Evolutionary conservation across 2,888 invertebrate species (phyloP), one percentile per base, ranked within the genome.

Genomic region (Drosophila limbata): DNA sequence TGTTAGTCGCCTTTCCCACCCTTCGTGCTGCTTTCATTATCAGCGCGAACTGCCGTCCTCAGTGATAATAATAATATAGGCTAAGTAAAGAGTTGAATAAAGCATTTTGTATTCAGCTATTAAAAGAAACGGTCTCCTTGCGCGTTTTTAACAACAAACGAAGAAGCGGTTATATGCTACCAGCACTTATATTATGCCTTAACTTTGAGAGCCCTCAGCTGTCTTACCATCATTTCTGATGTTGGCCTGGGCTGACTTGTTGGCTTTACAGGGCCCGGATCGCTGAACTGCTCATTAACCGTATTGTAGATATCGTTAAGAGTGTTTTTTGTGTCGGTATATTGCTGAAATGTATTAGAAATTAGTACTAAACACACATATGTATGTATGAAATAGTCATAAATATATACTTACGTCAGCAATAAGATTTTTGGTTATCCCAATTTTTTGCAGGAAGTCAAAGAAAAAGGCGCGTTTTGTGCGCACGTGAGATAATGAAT

Each of bases 381-480:
- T 25, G 19, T 19, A 19, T 19, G 25, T 25, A 5, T 10, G 4
- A 13, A 13, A 2, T 8, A 11, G 19, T 25, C 5, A 31, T n/a
- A 44, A n/a, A 11, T 6, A 0, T 17, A 9, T 28, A 86, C 91
- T 90, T 72, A 92, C 92, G 64, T 92, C 92, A 10, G 88, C 82
- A 45, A 91, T 52, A 4, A 92, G 78, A 55, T 91, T 91, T 59
- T 88, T 90, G 1, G 92, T 91, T n/a, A 86, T 81, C n/a, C 90
- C 74, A 62, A 92, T 77, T 76, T 92, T 92, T 56, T 92, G 90
- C 50, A 92, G 89, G 52, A 92, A 88, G 55, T 91, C 91, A 91
- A 91, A 92, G 61, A 92, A 85, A 4, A 88, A 73, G 5, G 88
- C 91, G 0, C 91, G 89, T 69, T 91, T 92, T 6, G 69, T 69